Evolutionary conservation across 2,113 vertebrate species (phyloP), one percentile per base, ranked within the genome.

Genomic region (Hyaena hyaena): DNA sequence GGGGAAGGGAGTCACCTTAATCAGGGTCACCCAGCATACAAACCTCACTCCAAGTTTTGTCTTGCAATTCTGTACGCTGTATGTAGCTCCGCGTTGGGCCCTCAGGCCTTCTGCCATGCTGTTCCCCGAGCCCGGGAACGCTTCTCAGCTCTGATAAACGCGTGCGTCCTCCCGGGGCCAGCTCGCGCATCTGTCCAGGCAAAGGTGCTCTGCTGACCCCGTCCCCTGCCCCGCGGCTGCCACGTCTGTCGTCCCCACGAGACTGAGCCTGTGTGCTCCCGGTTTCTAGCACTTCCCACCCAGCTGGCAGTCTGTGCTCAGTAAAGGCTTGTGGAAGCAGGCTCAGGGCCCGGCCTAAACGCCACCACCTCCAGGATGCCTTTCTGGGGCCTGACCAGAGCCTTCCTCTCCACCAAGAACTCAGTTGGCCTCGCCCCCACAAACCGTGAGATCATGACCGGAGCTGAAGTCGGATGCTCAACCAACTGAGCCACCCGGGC

Each of bases 81-180:
- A 15, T 26, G 1, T 2, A 2, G 24, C 76, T 50, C 31, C 17
- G 53, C 33, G 0, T 0, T 8, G 0, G 4, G 73, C 39, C 63
- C 66, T 31, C 2, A 0, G 9, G 50, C 35, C 23, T 48, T 35
- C 24, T 0, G 23, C 21, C 81, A 0, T 0, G 31, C 50, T 61
- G 0, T 16, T 63, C 69, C 43, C 76, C n/a, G 9, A 21, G 26
- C 33, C 14, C 50, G 45, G 45, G 0, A 35, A 35, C 2, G 6
- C 39, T 43, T 63, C 39, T 66, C 33, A 9, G 50, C 33, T 61
- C 50, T 48, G 71, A 50, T 9, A 10, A 79, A 24, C 17, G 9
- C 8, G 14, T 14, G 43, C 5, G 45, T 48, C 80, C 39, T 85
- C 81, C 53, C 23, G 1, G 88, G 6, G 23, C 68, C 16, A 10